Base-by-base conservation (phyloP, 2,797 vertebrate genomes). In the Pterois miles region DNA sequence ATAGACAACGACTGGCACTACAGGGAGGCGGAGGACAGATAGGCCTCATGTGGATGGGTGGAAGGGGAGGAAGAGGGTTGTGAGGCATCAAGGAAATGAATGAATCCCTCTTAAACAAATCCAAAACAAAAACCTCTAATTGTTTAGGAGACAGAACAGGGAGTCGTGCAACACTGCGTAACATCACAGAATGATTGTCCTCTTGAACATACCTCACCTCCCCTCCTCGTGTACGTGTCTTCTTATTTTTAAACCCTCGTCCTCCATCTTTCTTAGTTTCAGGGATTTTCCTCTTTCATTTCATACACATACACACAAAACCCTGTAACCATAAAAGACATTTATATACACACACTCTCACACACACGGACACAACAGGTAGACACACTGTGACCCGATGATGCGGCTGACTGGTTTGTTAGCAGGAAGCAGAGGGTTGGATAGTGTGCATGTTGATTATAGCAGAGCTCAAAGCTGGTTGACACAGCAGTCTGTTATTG, bases 261-360 rank as follows among this genome's bases (percentile, higher is more conserved):
- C 65, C 43, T 48, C 23, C 31, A 34, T 64, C 27, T 1, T 36
- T 62, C 14, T 64, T 25, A 10, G 13, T 40, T 70, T 53, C 6
- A 2, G 22, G 46, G 36, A 65, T 63, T 76, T 76, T 62, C 14
- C 25, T 59, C 40, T 65, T 29, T 66, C 50, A 38, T 22, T 12
- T 75, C 74, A 23, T 77, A 70, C 52, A 76, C 83, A 82, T 0
- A 81, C 84, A 86, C 79, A 86, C 74, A 68, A 68, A 78, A 92
- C 87, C 90, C 91, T 91, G 89, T 92, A 66, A 85, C 86, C 88
- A 86, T 86, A 82, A 87, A 81, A 54, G 25, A 91, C 79, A 64
- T 57, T 13, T 65, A 76, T 38, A 81, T n/a, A 69, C 29, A 70
- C 43, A 40, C 22, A 81, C 58, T 36, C 65, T 22, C 79, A 71